These are phyloP conservation scores for Rhinoptilus africanus DNA, from an alignment of 2,113 vertebrate species.

Conservation along the genomic window DNA sequence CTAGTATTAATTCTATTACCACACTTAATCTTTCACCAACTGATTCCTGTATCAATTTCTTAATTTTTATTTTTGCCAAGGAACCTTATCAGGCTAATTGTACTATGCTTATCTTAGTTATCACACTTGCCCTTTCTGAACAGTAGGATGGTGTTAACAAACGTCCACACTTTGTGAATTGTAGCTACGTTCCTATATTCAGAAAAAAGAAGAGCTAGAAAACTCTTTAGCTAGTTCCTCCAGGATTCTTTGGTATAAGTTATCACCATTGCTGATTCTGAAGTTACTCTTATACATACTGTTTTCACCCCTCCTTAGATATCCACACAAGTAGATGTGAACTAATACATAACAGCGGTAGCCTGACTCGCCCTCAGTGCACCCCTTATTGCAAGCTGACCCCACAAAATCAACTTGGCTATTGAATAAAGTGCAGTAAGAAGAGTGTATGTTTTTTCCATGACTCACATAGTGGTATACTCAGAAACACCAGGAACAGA, in stretches of 20 bases:
- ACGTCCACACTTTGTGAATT: background rate
- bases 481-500: background rate
- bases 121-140: background rate
- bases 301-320: background rate
- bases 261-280: background rate
- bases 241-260: background rate
- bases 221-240: background rate
- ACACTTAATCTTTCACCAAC: background rate
- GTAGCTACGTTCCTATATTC: background rate
- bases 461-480: fast-evolving
- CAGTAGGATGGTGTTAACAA: background rate
- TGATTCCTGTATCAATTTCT: background rate
- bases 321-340: background rate
- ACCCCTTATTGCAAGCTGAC: background rate
- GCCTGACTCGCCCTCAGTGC: background rate
- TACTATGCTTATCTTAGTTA: background rate
- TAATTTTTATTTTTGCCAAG: background rate
- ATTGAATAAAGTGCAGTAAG: background rate
- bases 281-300: background rate
- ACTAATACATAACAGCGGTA: background rate
- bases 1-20: conserved; percentile 18
- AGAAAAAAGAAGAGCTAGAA: background rate
- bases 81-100: background rate
- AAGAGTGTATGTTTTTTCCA: background rate
- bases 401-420: background rate